Conservation (phyloP, 2,113 vertebrate genomes). For the Zosterops pallidus region DNA sequence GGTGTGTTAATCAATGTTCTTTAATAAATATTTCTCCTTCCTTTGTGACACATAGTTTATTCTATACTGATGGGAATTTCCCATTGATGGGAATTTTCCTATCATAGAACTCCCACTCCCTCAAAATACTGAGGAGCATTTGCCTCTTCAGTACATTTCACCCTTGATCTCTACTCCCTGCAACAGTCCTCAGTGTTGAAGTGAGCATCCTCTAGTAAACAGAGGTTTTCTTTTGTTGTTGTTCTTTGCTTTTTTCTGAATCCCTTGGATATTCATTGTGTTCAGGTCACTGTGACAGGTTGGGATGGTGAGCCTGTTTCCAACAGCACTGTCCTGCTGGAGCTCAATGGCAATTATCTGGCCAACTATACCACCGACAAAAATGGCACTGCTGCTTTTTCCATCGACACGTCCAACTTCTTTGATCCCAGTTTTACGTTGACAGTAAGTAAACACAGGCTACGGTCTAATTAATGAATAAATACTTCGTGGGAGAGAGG, state of each 20-base stretch:
- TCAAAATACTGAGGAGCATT: not conserved
- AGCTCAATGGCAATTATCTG: conserved; percentile 39
- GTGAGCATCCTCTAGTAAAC: not conserved
- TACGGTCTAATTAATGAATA: not conserved
- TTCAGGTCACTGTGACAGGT: conserved; percentile 61
- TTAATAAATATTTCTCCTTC: not conserved
- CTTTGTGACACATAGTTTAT: not conserved
- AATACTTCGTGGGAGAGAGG: not conserved
- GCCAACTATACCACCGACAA: conserved; percentile 65
- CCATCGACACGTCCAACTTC: conserved; percentile 60
- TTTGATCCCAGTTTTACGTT: conserved; percentile 51
- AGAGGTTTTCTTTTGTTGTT: not conserved
- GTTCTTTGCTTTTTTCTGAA: not conserved
- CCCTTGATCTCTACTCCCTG: not conserved
- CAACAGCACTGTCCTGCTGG: conserved; percentile 43
- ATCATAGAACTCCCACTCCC: not conserved
- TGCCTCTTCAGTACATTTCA: not conserved
- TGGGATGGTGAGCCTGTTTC: conserved; percentile 5
- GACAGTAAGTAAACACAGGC: conserved; percentile 56
- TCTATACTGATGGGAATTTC: not conserved
- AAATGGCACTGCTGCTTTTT: conserved; percentile 58
- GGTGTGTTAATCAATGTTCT: not conserved
- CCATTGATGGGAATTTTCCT: not conserved
- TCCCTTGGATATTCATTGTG: not conserved
- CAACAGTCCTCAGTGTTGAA: not conserved